A percentile compares a stretch with the other conserved stretches of the same genome.
Conservation (phyloP, 2,888 invertebrate genomes). For the Caenorhabditis drosophilae region DNA sequence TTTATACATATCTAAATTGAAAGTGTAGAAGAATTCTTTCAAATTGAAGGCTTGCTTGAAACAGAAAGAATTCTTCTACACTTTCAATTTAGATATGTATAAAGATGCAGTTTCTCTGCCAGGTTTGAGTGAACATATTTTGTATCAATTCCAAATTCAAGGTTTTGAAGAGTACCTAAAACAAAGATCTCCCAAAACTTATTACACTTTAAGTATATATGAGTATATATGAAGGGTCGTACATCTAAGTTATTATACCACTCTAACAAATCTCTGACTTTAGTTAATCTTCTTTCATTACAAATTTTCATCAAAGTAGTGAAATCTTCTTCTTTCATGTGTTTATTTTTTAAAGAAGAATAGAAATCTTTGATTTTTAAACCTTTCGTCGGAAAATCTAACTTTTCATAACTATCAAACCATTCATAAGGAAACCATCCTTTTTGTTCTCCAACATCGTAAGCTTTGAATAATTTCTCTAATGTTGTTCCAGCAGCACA, state of each 20-base stretch:
- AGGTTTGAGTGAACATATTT: slow-evolving; percentile 23
- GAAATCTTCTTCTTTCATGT: slow-evolving; percentile 21
- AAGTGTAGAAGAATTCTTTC: slow-evolving; percentile 23
- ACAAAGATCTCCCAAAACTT: slow-evolving; percentile 10
- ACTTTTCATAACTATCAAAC: slow-evolving; percentile 25
- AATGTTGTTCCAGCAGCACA: slow-evolving; percentile 19
- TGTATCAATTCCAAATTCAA: slow-evolving; percentile 28
- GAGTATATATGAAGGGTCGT: slow-evolving; percentile 16
- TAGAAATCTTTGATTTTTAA: slow-evolving; percentile 28
- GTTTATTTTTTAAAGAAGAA: slow-evolving; percentile 29
- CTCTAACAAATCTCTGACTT: slow-evolving; percentile 26
- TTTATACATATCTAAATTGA: slow-evolving; percentile 31
- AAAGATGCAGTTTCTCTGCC: slow-evolving; percentile 26
- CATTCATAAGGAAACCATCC: slow-evolving; percentile 31
- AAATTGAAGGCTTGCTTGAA: slow-evolving; percentile 26
- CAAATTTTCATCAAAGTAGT: slow-evolving; percentile 28
- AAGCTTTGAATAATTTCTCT: slow-evolving; percentile 26
- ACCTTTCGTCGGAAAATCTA: slow-evolving; percentile 11
- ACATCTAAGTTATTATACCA: slow-evolving; percentile 34
- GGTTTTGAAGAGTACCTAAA: slow-evolving; percentile 16
- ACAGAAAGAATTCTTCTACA: slow-evolving; percentile 27
- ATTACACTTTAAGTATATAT: slow-evolving; percentile 8
- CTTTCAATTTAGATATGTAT: slow-evolving; percentile 27
- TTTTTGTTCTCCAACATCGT: slow-evolving; percentile 30
- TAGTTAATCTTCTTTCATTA: slow-evolving; percentile 15